Conservation (phyloP, 2,888 invertebrate genomes). For the Melikaiella ostensackeni region DNA sequence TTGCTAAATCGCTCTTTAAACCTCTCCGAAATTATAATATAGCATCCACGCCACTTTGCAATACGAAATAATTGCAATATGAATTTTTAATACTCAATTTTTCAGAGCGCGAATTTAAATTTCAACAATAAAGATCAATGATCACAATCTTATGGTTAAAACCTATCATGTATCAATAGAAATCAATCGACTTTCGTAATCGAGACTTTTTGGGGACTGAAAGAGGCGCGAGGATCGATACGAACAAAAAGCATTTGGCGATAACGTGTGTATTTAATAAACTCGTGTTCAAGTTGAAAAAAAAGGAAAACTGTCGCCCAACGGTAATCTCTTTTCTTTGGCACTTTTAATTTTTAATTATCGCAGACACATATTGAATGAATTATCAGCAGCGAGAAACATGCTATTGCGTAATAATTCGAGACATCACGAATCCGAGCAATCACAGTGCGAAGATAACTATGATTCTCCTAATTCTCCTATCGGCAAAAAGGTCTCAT, state of each 20-base stretch:
- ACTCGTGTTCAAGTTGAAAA: conserved; percentile 47
- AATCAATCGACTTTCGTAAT: conserved; percentile 55
- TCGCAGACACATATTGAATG: conserved; percentile 16
- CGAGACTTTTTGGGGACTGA: conserved; percentile 51
- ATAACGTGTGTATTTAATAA: conserved; percentile 35
- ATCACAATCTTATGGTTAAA: conserved; percentile 39
- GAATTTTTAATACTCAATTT: background rate
- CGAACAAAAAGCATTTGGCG: conserved; percentile 10
- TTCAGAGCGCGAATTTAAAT: conserved; percentile 5
- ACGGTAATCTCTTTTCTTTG: conserved; percentile 55
- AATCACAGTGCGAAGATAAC: conserved; percentile 54
- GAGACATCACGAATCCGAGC: conserved; percentile 50
- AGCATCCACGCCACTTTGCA: background rate
- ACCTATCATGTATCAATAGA: conserved; percentile 47
- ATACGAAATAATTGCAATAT: background rate
- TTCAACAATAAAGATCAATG: conserved; percentile 29
- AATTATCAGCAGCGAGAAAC: conserved; percentile 52
- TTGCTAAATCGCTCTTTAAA: background rate
- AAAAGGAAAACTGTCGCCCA: conserved; percentile 39
- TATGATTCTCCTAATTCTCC: conserved; percentile 50
- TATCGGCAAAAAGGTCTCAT: conserved; percentile 58
- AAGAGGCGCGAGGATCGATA: conserved; percentile 22
- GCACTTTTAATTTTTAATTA: conserved; percentile 49
- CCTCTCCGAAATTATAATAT: conserved; percentile 5
- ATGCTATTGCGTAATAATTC: conserved; percentile 30